phyloP scores from a whole-genome alignment of 2,888 invertebrate species.

The Phyllotreta cruciferae region DNA sequence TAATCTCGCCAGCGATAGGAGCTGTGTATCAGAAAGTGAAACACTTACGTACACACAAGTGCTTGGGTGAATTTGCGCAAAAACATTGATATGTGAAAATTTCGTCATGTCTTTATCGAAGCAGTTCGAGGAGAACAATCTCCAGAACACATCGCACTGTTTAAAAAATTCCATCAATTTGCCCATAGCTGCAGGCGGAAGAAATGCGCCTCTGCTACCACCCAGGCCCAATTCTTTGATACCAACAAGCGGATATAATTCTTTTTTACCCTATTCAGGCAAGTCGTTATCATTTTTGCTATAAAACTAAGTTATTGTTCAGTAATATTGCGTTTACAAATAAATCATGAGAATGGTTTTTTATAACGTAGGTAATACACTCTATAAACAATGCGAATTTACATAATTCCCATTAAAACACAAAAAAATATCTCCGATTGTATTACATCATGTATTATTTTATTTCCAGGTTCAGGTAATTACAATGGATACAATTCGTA shows the following conservation, averaged over 20 bases:
- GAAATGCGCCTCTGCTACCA: constrained; percentile 55
- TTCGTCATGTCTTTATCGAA: constrained; percentile 32
- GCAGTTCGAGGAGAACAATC: constrained; percentile 35
- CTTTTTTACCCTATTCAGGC: constrained; percentile 46
- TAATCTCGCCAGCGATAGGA: neutral
- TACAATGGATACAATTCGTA: constrained; percentile 32
- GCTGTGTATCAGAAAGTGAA: neutral
- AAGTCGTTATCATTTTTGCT: constrained; percentile 11
- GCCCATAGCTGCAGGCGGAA: constrained; percentile 33
- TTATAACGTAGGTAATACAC: neutral
- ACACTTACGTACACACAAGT: neutral
- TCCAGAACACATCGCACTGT: constrained; percentile 48
- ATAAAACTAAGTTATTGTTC: constrained; percentile 8
- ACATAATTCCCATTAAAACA: neutral
- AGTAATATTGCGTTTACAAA: too few relatives aligned
- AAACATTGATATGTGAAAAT: constrained; percentile 19
- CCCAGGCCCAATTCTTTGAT: constrained; percentile 53
- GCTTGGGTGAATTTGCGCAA: neutral
- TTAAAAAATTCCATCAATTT: constrained; percentile 41
- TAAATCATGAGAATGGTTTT: too few relatives aligned
- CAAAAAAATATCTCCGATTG: neutral
- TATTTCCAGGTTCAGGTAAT: constrained; percentile 24
- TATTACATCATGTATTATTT: neutral
- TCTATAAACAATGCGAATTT: neutral
- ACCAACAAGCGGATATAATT: constrained; percentile 38